Evolutionary conservation across 1,140 invertebrate species (phyloP).

Genomic region (Bombyx mori): DNA sequence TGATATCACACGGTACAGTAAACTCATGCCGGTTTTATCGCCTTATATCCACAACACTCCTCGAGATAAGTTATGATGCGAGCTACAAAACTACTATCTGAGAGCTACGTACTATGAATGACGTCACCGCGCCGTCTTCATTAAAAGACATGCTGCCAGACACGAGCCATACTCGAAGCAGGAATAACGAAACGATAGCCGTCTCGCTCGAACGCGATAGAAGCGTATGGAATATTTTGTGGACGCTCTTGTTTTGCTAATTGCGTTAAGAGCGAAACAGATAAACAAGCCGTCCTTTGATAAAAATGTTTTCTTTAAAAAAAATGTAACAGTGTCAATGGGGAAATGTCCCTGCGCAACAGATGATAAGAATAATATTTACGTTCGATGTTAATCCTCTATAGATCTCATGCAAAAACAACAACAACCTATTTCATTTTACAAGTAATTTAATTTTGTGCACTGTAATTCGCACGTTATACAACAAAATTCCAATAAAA

Average conservation of each 20-base stretch:
- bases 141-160: slow-evolving; percentile 55
- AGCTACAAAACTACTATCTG: slow-evolving; percentile 64
- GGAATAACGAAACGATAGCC: slow-evolving; percentile 34
- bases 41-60: slow-evolving; percentile 60
- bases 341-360: slow-evolving; percentile 10
- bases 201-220: slow-evolving; percentile 61
- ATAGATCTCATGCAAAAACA: neutral
- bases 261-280: slow-evolving; percentile 57
- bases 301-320: slow-evolving; percentile 9
- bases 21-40: slow-evolving; percentile 47
- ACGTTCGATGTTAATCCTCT: neutral
- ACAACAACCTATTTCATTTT: too few relatives aligned
- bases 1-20: slow-evolving; percentile 59
- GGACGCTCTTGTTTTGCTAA: slow-evolving; percentile 64
- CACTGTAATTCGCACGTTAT: too few relatives aligned
- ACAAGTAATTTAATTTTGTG: too few relatives aligned
- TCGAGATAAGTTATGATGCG: slow-evolving; percentile 51
- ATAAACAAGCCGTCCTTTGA: slow-evolving; percentile 18
- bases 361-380: slow-evolving; percentile 1
- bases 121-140: slow-evolving; percentile 52
- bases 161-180: slow-evolving; percentile 40
- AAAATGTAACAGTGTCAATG: slow-evolving; percentile 10
- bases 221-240: slow-evolving; percentile 67
- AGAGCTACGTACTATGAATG: slow-evolving; percentile 71
- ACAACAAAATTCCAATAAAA: too few relatives aligned